Evolutionary conservation across 1,140 invertebrate genomes (phyloP).

Genomic region (Palaemon carinicauda): DNA sequence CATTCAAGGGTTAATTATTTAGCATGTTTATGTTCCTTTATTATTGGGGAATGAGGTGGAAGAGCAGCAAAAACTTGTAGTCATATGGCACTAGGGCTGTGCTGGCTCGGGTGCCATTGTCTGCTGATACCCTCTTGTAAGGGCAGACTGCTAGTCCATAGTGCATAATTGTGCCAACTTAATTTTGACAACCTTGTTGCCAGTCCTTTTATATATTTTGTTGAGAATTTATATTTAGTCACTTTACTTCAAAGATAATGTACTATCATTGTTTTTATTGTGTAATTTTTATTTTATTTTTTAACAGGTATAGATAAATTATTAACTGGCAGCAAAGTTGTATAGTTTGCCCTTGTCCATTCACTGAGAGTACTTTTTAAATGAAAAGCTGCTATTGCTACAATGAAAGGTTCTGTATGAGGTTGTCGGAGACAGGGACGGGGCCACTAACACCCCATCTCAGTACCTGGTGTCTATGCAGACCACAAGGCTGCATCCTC

Average conservation of each 20-base stretch:
- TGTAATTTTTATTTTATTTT: neutral
- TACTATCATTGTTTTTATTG: neutral
- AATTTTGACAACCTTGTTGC: conserved; percentile 47
- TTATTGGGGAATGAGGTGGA: conserved; percentile 3
- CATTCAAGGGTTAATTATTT: neutral
- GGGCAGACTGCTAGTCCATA: conserved; percentile 57
- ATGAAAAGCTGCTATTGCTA: conserved; percentile 5
- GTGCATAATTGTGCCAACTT: conserved; percentile 54
- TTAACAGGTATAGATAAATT: neutral
- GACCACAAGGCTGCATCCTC: conserved; percentile 52
- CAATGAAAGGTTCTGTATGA: conserved; percentile 20
- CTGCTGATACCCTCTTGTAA: conserved; percentile 44
- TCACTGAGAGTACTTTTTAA: conserved; percentile 35
- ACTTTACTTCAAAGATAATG: neutral
- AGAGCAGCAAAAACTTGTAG: conserved; percentile 43
- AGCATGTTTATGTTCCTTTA: neutral
- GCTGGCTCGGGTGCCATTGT: conserved; percentile 30
- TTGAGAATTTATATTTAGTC: neutral
- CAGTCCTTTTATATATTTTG: conserved; percentile 18
- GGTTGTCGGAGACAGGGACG: conserved; percentile 15
- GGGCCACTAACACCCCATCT: conserved; percentile 51
- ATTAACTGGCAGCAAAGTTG: conserved; percentile 52
- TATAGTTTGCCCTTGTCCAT: conserved; percentile 50
- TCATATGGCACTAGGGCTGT: conserved; percentile 36
- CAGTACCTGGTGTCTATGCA: conserved; percentile 52